Conservation (phyloP, 1,140 invertebrate species). For the Eriosoma lanigerum region DNA sequence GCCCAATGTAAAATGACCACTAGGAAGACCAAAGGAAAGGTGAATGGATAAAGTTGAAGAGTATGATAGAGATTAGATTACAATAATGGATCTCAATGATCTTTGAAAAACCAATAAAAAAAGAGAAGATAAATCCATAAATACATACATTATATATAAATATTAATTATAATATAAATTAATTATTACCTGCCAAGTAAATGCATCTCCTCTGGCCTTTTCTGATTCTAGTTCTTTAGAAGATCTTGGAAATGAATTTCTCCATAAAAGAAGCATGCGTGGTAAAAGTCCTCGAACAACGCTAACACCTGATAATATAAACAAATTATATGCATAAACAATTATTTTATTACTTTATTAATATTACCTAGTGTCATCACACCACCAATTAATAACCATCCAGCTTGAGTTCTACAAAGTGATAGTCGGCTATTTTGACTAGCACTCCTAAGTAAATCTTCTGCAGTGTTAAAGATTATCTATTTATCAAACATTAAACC, state of each 20-base stretch:
- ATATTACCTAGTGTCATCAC: slow-evolving; percentile 88
- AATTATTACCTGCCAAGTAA: slow-evolving; percentile 85
- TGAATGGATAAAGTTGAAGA: too few species aligned
- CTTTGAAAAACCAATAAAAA: too few species aligned
- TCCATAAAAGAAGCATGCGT: slow-evolving; percentile 92
- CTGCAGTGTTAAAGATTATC: slow-evolving; percentile 93
- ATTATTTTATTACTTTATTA: neutral
- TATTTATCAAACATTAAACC: slow-evolving; percentile 57
- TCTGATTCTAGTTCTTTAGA: slow-evolving; percentile 95
- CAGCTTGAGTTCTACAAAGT: slow-evolving; percentile 91
- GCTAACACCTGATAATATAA: slow-evolving; percentile 67
- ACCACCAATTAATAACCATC: slow-evolving; percentile 95
- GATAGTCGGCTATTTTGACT: slow-evolving; percentile 95
- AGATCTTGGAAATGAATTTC: slow-evolving; percentile 95
- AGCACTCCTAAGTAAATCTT: slow-evolving; percentile 94
- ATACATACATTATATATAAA: too few species aligned
- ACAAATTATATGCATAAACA: neutral
- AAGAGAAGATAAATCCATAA: too few species aligned
- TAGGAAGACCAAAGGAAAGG: too few species aligned
- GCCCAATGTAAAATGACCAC: too few species aligned
- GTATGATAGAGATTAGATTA: too few species aligned
- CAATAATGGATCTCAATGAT: too few species aligned
- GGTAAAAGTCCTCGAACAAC: slow-evolving; percentile 87
- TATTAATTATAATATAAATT: too few species aligned
- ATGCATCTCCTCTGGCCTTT: slow-evolving; percentile 94